Percentiles rank a stretch among this genome's conserved stretches.
These are phyloP conservation scores for Strigamia maritima DNA, from an alignment of 2,888 invertebrate species.

Conservation along the genomic window DNA sequence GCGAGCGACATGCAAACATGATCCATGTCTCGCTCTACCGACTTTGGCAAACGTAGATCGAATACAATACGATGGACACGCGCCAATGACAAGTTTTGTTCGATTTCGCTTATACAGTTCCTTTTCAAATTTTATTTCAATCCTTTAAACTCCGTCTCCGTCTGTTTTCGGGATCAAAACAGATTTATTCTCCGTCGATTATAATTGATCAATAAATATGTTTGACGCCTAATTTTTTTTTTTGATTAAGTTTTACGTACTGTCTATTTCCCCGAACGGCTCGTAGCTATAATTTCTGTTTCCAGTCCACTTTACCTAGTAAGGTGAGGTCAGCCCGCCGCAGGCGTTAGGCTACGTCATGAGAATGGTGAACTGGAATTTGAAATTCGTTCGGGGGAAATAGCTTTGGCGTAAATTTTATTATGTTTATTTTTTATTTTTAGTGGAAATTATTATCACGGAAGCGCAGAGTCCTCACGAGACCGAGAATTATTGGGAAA, in stretches of 20 bases:
- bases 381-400: no score
- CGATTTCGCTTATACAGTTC: not conserved
- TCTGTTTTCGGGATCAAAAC: no score
- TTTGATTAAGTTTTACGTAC: no score
- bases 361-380: no score
- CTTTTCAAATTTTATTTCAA: not conserved
- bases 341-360: no score
- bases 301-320: no score
- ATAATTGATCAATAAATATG: not conserved
- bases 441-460: conserved; percentile 14
- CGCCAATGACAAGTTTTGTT: conserved; percentile 21
- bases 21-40: conserved; percentile 10
- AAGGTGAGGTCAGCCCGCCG: no score
- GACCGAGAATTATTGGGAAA: conserved; percentile 31
- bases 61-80: conserved; percentile 27
- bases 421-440: not conserved
- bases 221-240: not conserved
- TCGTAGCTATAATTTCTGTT: no score
- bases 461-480: conserved; percentile 18
- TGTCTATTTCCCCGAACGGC: no score
- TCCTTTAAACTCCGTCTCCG: not conserved
- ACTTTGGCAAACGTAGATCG: conserved; percentile 27
- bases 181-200: not conserved
- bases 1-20: conserved; percentile 29
- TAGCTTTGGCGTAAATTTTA: no score